phyloP scores from a whole-genome alignment of 2,888 invertebrate genomes.

The Ectemnius continuus region DNA sequence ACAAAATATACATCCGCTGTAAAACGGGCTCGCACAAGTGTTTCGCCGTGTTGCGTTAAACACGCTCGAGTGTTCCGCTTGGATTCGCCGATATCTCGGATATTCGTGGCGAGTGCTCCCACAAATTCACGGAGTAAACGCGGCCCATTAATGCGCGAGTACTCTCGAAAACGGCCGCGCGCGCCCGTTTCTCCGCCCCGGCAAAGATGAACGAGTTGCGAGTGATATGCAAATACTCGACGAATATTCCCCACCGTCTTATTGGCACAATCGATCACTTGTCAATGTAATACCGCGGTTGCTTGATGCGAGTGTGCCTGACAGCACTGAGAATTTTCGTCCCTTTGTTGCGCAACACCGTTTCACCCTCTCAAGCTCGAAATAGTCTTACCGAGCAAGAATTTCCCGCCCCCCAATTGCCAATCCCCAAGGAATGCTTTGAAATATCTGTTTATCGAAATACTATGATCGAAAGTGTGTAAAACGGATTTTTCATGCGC shows the following conservation, averaged over 20 bases:
- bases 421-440: no score
- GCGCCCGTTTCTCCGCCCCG: neutral
- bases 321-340: no score
- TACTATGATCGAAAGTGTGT: no score
- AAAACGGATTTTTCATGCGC: no score
- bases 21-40: neutral
- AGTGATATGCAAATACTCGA: slow-evolving; percentile 9
- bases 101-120: neutral
- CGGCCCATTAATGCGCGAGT: slow-evolving; percentile 12
- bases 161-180: neutral
- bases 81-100: neutral
- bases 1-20: neutral
- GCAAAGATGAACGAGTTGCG: slow-evolving; percentile 2
- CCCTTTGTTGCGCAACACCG: no score
- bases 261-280: neutral
- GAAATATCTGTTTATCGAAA: no score
- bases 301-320: no score
- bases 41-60: neutral
- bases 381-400: no score
- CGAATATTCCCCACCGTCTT: neutral
- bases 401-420: no score
- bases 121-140: slow-evolving; percentile 5
- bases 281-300: neutral
- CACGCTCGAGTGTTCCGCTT: neutral
- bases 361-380: no score